These are phyloP conservation scores for Ceyx cyanopectus DNA, from an alignment of 2,113 vertebrate genomes.

Conservation along the genomic window DNA sequence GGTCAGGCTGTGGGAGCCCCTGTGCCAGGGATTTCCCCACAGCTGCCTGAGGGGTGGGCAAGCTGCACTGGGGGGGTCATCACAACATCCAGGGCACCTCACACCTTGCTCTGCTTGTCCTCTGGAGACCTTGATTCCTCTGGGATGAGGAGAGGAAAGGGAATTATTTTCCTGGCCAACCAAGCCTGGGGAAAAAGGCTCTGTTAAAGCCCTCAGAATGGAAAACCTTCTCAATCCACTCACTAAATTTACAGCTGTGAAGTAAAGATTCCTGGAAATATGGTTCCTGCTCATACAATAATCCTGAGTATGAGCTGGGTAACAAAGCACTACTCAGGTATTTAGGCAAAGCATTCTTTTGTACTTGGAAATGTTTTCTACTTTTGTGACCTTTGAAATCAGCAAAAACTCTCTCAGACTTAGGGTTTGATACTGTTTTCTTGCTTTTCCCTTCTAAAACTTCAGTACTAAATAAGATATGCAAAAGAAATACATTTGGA, in stretches of 20 bases:
- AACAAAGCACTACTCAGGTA: background rate
- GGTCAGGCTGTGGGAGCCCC: rapidly evolving
- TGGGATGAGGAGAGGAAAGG: background rate
- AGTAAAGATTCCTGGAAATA: background rate
- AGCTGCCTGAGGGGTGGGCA: background rate
- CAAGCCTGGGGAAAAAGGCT: background rate
- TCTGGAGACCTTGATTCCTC: background rate
- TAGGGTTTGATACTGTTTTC: background rate
- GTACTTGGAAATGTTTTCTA: background rate
- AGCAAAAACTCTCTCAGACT: background rate
- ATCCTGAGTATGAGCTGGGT: background rate
- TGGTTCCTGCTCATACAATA: background rate
- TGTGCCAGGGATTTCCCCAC: rapidly evolving
- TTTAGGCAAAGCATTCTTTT: background rate
- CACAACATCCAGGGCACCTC: background rate
- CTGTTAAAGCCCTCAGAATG: background rate
- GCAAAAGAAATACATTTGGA: background rate
- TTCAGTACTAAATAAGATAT: background rate
- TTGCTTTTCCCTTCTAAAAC: background rate
- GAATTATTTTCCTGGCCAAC: background rate
- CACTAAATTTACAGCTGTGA: background rate
- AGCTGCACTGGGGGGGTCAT: rapidly evolving
- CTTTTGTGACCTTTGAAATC: background rate
- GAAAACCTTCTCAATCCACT: background rate
- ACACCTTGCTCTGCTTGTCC: background rate